Evolutionary conservation across 2,888 invertebrate species (phyloP), one percentile per base, ranked within the genome.

Genomic region (Drosophila mettleri): DNA sequence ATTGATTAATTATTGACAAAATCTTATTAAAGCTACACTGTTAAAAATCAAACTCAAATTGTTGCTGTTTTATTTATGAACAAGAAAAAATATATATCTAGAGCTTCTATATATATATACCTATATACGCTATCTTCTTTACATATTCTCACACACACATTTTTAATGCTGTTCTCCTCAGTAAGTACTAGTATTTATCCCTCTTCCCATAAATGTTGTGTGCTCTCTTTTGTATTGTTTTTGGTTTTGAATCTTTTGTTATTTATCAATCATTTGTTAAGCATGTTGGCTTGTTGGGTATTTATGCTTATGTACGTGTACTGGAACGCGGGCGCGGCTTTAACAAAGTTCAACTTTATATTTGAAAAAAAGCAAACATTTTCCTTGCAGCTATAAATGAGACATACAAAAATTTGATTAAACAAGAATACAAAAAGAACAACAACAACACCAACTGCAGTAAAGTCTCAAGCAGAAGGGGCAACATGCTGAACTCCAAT

Each of bases 241-340:
- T 16, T 65, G 39, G 61, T 46, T 45, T 46, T 57, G 24, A 41
- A 14, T 69, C 41, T 36, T 20, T 43, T 55, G 43, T 6, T 52
- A 33, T 53, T 38, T 49, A 54, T 39, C 52, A 53, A 51, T 31
- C 52, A 45, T 59, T 63, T 46, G 46, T 75, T 76, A 68, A 80
- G 82, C 86, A 83, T 83, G 81, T 82, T 85, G 82, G 82, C 86
- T 84, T 82, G 83, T 86, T 86, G 82, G 86, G 86, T 80, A 80
- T 63, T 62, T 72, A 68, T 74, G 61, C 80, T 80, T 80, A 83
- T 80, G 61, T 80, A 83, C 78, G 61, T 80, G 70, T 83, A 78
- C 39, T 75, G 76, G 83, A 83, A 78, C 62, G 75, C 78, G 83
- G 82, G 73, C 69, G 67, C 67, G 81, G 78, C 78, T 74, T 85